Percentiles rank a stretch among this genome's conserved stretches.
These are phyloP conservation scores for Nothoprocta pentlandii DNA, from an alignment of 2,113 vertebrate species.

Conservation along the genomic window DNA sequence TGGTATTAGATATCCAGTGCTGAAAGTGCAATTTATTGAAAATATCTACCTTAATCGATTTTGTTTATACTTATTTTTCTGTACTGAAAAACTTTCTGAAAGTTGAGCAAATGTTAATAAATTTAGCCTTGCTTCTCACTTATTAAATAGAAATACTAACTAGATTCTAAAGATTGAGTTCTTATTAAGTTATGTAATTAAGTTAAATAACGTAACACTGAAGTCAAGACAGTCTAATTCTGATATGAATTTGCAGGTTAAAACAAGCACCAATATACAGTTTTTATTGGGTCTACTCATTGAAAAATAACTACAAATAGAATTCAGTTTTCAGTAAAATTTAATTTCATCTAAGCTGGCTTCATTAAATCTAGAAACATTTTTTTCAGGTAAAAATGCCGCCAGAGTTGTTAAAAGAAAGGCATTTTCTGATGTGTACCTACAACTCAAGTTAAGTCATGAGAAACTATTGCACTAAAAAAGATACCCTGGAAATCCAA, in stretches of 20 bases:
- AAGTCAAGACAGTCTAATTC: background rate
- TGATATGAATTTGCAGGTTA: background rate
- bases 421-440: background rate
- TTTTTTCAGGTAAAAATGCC: background rate
- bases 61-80: background rate
- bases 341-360: background rate
- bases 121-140: background rate
- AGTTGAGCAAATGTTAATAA: background rate
- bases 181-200: background rate
- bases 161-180: background rate
- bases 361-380: conserved; percentile 1
- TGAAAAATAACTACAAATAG: background rate
- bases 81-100: background rate
- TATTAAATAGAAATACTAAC: background rate
- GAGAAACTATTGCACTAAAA: background rate
- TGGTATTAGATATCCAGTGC: background rate
- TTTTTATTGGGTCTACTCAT: background rate
- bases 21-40: background rate
- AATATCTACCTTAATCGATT: background rate
- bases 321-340: background rate
- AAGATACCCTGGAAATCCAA: background rate
- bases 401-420: background rate
- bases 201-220: background rate
- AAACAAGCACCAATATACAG: background rate
- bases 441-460: background rate